These are phyloP conservation scores for Lutraria rhynchaena DNA, from an alignment of 1,140 invertebrate species.

Conservation along the genomic window DNA sequence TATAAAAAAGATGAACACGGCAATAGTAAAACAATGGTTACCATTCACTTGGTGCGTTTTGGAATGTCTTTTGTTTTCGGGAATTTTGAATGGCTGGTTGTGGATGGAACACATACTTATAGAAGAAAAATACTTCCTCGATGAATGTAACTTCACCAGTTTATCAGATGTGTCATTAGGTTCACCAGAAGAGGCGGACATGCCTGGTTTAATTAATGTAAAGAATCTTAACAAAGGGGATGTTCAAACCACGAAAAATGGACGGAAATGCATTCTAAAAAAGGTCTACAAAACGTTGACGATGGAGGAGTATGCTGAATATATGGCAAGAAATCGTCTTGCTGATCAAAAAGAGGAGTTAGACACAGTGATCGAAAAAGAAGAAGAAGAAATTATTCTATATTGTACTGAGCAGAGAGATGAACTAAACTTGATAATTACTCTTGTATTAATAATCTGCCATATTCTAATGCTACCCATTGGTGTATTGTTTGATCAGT, in stretches of 20 bases:
- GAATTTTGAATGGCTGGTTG: conserved; percentile 38
- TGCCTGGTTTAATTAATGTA: too few species aligned
- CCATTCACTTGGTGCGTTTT: conserved; percentile 26
- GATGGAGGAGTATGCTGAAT: conserved; percentile 5
- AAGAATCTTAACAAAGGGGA: too few species aligned
- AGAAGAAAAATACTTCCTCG: conserved; percentile 36
- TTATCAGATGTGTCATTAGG: too few species aligned
- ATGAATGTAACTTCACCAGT: conserved; percentile 29
- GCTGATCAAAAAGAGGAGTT: not conserved
- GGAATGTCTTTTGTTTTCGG: conserved; percentile 47
- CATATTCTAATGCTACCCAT: conserved; percentile 22
- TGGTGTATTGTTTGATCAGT: conserved; percentile 24
- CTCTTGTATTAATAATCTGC: conserved; percentile 6
- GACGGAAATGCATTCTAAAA: conserved; percentile 2
- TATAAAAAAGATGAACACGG: too few species aligned
- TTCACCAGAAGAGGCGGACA: too few species aligned
- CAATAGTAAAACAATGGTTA: not conserved
- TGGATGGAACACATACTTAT: conserved; percentile 30
- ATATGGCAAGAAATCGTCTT: not conserved
- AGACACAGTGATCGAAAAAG: not conserved
- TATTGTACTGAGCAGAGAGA: conserved; percentile 19
- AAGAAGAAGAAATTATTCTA: not conserved
- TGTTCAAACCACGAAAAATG: not conserved
- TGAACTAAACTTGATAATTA: not conserved
- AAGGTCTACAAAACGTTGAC: conserved; percentile 13